These are phyloP conservation scores for Cavia porcellus DNA, from an alignment of 2,113 vertebrate genomes.

Conservation along the genomic window DNA sequence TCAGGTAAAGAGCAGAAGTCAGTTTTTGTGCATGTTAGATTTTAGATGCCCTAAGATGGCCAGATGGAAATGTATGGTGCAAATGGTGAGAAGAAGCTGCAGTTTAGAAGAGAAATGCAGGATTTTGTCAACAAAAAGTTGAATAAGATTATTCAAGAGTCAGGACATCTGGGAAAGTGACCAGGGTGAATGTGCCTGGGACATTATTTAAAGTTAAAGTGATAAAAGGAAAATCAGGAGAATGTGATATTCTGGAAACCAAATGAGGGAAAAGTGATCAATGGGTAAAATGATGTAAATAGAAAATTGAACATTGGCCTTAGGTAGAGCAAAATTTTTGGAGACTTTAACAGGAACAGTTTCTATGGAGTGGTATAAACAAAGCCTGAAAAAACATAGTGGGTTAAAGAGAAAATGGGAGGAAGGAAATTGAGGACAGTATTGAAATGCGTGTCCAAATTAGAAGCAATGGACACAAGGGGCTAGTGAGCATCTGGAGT, in stretches of 20 bases:
- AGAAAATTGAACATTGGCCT: neutral
- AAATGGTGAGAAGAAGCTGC: neutral
- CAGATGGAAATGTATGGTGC: neutral
- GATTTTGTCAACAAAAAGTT: neutral
- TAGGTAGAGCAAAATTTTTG: neutral
- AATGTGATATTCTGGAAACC: neutral
- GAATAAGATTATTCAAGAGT: neutral
- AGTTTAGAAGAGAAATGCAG: neutral
- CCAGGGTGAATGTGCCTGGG: neutral
- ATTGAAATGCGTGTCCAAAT: neutral
- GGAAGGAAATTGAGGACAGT: neutral
- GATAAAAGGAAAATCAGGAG: neutral
- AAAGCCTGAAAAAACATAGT: neutral
- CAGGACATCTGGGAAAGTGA: neutral
- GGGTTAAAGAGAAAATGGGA: neutral
- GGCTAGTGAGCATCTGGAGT: neutral
- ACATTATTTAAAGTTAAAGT: neutral
- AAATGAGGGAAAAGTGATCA: neutral
- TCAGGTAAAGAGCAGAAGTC: neutral
- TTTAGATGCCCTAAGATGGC: neutral
- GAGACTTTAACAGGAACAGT: neutral
- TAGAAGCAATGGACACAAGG: neutral
- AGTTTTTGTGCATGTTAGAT: neutral
- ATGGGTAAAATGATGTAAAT: neutral
- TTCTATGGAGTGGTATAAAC: neutral